Evolutionary conservation across 1,140 invertebrate genomes (phyloP), one percentile per base, ranked within the genome.

Genomic region (Drosophila malerkotliana): DNA sequence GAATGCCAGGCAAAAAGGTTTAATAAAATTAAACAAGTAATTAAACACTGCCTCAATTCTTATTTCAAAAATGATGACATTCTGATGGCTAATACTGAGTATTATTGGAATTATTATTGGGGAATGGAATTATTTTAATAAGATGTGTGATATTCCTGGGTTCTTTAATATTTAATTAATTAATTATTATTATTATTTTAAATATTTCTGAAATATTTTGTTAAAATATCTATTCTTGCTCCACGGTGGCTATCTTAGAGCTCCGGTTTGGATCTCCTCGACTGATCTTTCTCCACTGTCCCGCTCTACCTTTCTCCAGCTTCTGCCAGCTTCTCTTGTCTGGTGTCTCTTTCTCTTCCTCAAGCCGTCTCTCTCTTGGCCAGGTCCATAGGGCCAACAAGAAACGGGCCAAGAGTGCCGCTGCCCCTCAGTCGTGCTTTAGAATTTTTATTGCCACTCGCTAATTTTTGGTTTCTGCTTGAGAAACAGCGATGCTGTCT

Each of bases 371-470:
- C 45, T 64, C 41, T 30, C 59, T 48, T 53, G 48, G 49, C 37
- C 77, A 44, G 18, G 24, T 47, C 37, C 55, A 24, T 47, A 69
- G 66, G 66, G 62, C 49, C 53, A n/a, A 44, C 15, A 12, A 68
- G 67, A 69, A 49, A 53, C 18, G 18, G 62, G 62, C 39, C 39
- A 44, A 47, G 18, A 24, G 7, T 2, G 15, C 12, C 37, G 62
- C 21, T 21, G 21, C 21, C 21, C 32, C 63, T 68, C 63, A 39
- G 39, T 10, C 12, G 1, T 3, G 14, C 15, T 9, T 47, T 8
- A 69, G 63, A 57, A 72, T 68, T 76, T 76, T 76, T 76, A 76
- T 76, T 61, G 62, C 73, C 72, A 60, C 56, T 68, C 76, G 73
- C 73, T 76, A 76, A 76, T 76, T 76, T 76, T 14, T 32, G 53